Evolutionary conservation across 2,888 invertebrate genomes (phyloP), one percentile per base, ranked within the genome.

Genomic region (Teinopalpus imperialis): DNA sequence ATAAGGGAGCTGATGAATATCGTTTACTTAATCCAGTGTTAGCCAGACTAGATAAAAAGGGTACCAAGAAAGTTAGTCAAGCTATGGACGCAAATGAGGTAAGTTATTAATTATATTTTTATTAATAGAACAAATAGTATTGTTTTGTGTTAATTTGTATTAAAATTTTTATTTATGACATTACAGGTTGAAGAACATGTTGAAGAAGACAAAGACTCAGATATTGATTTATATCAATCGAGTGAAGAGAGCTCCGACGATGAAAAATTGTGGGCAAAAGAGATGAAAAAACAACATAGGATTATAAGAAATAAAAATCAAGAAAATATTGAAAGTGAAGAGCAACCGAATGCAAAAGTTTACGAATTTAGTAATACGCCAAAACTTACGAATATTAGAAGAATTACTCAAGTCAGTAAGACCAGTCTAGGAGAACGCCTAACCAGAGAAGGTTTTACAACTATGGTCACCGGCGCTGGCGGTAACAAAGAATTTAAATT

Each of bases 1-100:
- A 98, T 71, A 94, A 92, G 61, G 92, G 92, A 66, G 93, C 95
- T 35, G 96, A 97, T 63, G 97, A 98, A 70, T 99, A 92, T 74
- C 91, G 94, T 59, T 88, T 98, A 49, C 83, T 98, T 10, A 97
- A 98, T 75, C 98, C 98, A 10, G 96, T 97, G 2, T 87, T 98
- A 23, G 94, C 96, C 20, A 93, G 95, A 59, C 74, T 97, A 37
- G 95, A 95, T 57, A 95, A 93, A 68, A 90, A 81, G 6, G 92
- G 91, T 69, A 78, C 91, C 31, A 94, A 93, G 63, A 90, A 91
- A 58, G 71, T 91, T 63, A 90, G 90, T 51, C 69, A 90, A 6
- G 87, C 90, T 55, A 74, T 81, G 6, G 90, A 91, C 48, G 77
- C 82, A 52, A 82, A 90, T 64, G 83, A 90, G 67, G 90, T 90